Percentiles rank a stretch among this genome's conserved stretches.
Conservation (phyloP, 2,797 vertebrate genomes). For the Myotis pilosus region DNA sequence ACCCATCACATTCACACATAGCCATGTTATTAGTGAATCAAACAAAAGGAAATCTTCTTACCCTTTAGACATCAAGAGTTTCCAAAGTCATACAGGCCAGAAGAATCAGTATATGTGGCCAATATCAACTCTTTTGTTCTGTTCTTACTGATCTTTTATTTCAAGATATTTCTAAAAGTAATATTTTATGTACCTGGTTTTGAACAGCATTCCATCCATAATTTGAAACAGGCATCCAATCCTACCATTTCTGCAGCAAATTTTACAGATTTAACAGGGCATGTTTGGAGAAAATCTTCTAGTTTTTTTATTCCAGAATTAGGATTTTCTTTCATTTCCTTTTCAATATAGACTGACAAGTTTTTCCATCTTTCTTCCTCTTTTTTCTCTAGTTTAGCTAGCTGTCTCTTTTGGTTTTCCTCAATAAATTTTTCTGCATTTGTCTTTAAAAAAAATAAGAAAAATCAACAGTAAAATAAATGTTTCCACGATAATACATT, state of each 20-base stretch:
- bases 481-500: background rate
- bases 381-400: constrained; percentile 70
- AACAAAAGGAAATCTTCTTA: background rate
- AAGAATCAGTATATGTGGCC: background rate
- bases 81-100: background rate
- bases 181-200: constrained; percentile 52
- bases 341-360: constrained; percentile 29
- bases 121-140: background rate
- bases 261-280: constrained; percentile 75
- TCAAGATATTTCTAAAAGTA: background rate
- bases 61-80: background rate
- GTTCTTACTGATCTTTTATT: background rate
- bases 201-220: constrained; percentile 73
- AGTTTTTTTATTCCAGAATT: constrained; percentile 69
- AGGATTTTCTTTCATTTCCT: constrained; percentile 70
- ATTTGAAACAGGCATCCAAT: constrained; percentile 61
- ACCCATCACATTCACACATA: background rate
- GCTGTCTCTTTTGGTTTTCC: constrained; percentile 69
- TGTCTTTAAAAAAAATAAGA: constrained; percentile 50
- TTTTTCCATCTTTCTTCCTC: constrained; percentile 73
- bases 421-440: constrained; percentile 69
- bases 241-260: constrained; percentile 69
- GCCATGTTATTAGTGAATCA: background rate
- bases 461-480: background rate
- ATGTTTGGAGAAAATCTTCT: constrained; percentile 72